Evolutionary conservation across 2,113 vertebrate genomes (phyloP), one percentile per base, ranked within the genome.

Genomic region (Pandion haliaetus): DNA sequence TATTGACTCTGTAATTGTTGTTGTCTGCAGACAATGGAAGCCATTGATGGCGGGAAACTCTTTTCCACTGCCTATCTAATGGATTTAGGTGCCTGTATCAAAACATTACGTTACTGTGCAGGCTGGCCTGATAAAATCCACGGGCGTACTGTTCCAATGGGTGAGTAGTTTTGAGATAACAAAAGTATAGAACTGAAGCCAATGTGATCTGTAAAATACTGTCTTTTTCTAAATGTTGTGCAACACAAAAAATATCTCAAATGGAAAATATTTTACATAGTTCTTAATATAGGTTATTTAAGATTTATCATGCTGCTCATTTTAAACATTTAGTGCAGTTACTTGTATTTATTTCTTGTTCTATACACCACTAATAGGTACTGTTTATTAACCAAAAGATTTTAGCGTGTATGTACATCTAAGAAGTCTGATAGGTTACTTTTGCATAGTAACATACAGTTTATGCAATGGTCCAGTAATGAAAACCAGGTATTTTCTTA

Each of bases 41-140:
- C 98, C 36, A 97, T 99, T 86, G 98, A 99, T 93, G 98, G 97
- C 45, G 99, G 99, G 57, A 99, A 99, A 95, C 92, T 99, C 42
- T 99, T 99, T 93, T 92, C 98, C 38, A 93, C 90, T 21, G 97
- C 99, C 4, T 99, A 99, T 88, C 93, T 98, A 92, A 97, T 98
- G 90, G 99, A 99, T 91, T 93, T 99, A 87, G 97, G 98, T 88
- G 99, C 98, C 58, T 98, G 98, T 79, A 88, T 99, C 89, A 99
- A 98, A 96, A 98, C 98, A 10, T 81, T 99, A n/a, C 98, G 97
- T 61, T 99, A 99, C 88, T 99, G 97, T 78, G 98, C 98, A 40
- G 99, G 99, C 36, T 99, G 99, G 99, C 98, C 99, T 71, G 99
- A 99, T 96, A 99, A 99, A 98, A 98, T 98, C 90, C 99, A 99